A percentile compares a stretch with the other conserved stretches of the same genome.
Conservation (phyloP, 2,888 invertebrate genomes). For the Chalcis sispes region DNA sequence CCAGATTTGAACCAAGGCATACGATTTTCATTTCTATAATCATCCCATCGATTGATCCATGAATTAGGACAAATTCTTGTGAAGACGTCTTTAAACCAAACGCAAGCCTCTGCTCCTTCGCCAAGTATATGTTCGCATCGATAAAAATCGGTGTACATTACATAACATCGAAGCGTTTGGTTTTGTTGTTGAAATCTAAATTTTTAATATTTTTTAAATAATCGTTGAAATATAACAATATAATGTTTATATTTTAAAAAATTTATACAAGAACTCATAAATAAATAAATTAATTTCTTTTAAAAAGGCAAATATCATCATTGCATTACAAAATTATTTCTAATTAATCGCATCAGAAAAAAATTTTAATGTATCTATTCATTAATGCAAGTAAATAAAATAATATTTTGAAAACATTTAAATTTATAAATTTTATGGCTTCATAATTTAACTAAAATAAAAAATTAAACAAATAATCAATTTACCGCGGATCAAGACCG, state of each 20-base stretch:
- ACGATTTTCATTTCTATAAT: slow-evolving; percentile 60
- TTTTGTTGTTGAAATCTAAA: slow-evolving; percentile 72
- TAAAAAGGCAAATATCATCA: neutral
- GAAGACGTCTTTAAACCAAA: slow-evolving; percentile 69
- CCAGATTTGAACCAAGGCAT: slow-evolving; percentile 63
- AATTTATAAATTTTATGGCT: too few species aligned
- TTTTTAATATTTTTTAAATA: neutral
- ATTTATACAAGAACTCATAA: neutral
- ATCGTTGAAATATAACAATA: too few species aligned
- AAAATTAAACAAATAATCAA: neutral
- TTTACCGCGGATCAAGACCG: slow-evolving; percentile 65
- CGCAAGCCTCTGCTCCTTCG: slow-evolving; percentile 65
- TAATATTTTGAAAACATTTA: too few species aligned
- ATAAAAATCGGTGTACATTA: slow-evolving; percentile 71
- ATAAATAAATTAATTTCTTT: neutral
- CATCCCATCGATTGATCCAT: slow-evolving; percentile 69
- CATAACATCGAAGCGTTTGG: slow-evolving; percentile 69
- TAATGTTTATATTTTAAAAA: neutral
- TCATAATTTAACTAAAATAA: too few species aligned
- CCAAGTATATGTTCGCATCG: slow-evolving; percentile 70
- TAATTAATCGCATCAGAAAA: neutral
- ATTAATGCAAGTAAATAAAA: neutral
- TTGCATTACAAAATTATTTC: neutral
- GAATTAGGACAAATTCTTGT: slow-evolving; percentile 65
- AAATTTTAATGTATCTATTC: neutral